These are phyloP conservation scores for Formica selysi DNA, from an alignment of 1,140 invertebrate species.

Conservation along the genomic window DNA sequence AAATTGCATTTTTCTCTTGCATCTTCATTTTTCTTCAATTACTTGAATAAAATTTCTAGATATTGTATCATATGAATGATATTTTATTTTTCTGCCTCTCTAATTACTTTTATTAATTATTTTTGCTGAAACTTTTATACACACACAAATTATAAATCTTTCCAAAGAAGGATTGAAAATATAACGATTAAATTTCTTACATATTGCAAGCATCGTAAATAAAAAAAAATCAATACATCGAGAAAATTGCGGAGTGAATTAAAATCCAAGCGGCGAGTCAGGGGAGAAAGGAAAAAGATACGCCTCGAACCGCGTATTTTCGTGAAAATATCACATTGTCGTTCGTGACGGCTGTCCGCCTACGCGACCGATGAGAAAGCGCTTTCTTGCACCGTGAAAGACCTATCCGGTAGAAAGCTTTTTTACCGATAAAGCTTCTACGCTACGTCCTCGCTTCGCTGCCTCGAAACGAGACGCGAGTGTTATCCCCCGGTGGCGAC, in stretches of 20 bases:
- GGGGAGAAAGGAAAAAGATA: neutral
- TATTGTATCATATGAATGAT: neutral
- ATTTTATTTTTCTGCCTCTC: neutral
- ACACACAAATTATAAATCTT: neutral
- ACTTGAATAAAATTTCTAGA: neutral
- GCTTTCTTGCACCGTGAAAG: conserved; percentile 66
- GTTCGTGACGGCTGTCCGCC: conserved; percentile 53
- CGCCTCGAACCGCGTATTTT: conserved; percentile 37
- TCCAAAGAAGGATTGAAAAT: neutral
- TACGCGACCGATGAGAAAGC: conserved; percentile 67
- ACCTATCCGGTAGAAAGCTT: conserved; percentile 73
- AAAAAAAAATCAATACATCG: neutral
- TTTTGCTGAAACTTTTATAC: neutral
- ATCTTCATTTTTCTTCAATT: neutral
- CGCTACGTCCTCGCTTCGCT: conserved; percentile 33
- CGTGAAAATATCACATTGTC: conserved; percentile 43
- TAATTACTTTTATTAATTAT: neutral
- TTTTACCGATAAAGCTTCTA: conserved; percentile 61
- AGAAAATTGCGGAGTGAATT: conserved; percentile 35
- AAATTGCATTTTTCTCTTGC: neutral
- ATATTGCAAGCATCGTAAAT: neutral
- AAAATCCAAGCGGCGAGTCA: conserved; percentile 25
- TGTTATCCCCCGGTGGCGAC: conserved; percentile 47
- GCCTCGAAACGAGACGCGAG: conserved; percentile 49
- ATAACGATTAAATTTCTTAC: neutral